Base-by-base conservation (phyloP, 2,797 vertebrate species). In the Crenichthys baileyi region DNA sequence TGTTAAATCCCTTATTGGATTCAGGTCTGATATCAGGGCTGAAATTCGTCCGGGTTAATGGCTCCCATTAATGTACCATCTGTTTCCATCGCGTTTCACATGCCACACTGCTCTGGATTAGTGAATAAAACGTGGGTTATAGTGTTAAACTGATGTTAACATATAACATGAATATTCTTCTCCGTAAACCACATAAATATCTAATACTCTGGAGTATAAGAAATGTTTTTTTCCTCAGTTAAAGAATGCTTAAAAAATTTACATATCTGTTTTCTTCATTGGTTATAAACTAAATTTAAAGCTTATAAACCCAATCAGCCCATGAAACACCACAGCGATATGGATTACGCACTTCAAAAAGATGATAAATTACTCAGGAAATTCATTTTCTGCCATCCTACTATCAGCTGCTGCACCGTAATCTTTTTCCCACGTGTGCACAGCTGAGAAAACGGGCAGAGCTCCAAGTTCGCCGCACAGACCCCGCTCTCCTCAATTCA, bases 41-140 rank as follows among this genome's bases (percentile, higher is more conserved):
- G 78, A 90, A 89, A 87, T 91, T 91, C 88, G 84, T 89, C 88
- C 88, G 87, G 90, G 88, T 93, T 95, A 90, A 93, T 93, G 90
- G 84, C 11, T 87, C 87, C 77, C 87, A 83, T 80, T 91, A 93
- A 92, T 92, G 86, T 89, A 53, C 92, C 92, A 93, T 94, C 94
- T 95, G 94, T 86, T 73, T 75, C 60, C 73, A 20, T 83, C 20
- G 29, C 76, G 83, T 77, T 72, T 79, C 75, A 77, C 50, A 29
- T 0, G 0, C 72, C 67, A 74, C 70, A 55, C 63, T 73, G 26
- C 68, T 79, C 15, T 41, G 58, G 44, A 75, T 76, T 53, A 20
- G 7, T 1, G 46, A 55, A 3, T 72, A 6, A 53, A 39, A 70
- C 73, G 16, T 74, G 7, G 76, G 41, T 70, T 56, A 22, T 1